These are phyloP conservation scores for Polypedilum vanderplanki DNA, from an alignment of 1,140 invertebrate genomes.

Conservation along the genomic window DNA sequence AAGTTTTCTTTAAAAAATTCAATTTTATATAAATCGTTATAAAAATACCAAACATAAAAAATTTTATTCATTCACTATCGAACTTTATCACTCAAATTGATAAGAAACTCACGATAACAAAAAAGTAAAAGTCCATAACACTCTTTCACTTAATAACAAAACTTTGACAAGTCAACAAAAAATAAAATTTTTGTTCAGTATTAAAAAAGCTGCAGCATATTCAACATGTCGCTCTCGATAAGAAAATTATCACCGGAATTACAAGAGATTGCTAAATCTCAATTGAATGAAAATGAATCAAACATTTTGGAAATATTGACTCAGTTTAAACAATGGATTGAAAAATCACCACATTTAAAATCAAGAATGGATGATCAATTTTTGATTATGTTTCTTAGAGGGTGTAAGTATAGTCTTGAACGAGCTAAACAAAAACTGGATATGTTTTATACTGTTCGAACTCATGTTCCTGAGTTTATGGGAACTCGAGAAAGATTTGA, in stretches of 20 bases:
- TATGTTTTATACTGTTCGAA: constrained; percentile 50
- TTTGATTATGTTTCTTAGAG: constrained; percentile 50
- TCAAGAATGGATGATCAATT: constrained; percentile 47
- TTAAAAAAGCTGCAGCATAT: too few species aligned
- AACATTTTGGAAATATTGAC: not conserved
- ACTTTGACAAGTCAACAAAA: too few species aligned
- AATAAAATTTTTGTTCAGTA: too few species aligned
- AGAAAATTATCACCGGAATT: constrained; percentile 11
- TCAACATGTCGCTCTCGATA: not conserved
- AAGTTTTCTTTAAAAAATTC: too few species aligned
- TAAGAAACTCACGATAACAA: too few species aligned
- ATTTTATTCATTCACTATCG: too few species aligned
- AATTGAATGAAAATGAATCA: constrained; percentile 2
- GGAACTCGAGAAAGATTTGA: not conserved
- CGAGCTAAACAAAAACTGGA: constrained; percentile 53
- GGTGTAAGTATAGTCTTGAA: constrained; percentile 56
- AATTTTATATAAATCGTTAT: too few species aligned
- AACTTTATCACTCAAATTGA: too few species aligned
- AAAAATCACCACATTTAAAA: not conserved
- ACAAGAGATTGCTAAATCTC: constrained; percentile 14
- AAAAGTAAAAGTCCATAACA: too few species aligned
- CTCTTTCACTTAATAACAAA: too few species aligned
- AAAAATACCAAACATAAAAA: too few species aligned
- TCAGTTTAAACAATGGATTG: not conserved
- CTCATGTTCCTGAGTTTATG: constrained; percentile 47